These are phyloP conservation scores for Mus pahari DNA, from an alignment of 2,113 vertebrate genomes.

Conservation along the genomic window DNA sequence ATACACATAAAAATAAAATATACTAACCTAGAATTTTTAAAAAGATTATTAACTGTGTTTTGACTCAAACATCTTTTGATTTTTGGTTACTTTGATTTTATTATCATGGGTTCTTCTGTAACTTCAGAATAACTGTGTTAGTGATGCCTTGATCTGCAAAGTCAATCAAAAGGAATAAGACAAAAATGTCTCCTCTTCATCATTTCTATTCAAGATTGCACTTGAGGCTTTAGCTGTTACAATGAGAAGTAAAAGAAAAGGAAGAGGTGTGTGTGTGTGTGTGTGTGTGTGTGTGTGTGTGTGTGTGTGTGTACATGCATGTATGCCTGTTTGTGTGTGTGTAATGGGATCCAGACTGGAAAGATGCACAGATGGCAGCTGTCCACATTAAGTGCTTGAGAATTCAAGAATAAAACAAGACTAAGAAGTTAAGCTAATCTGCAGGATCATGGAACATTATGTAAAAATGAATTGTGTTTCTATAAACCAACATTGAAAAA, in stretches of 20 bases:
- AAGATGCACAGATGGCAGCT: neutral
- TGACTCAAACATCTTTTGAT: neutral
- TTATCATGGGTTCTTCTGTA: neutral
- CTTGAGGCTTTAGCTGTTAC: neutral
- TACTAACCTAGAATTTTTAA: neutral
- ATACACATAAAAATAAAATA: neutral
- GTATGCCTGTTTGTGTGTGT: no score
- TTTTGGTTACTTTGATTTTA: neutral
- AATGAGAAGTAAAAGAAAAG: neutral
- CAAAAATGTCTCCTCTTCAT: neutral
- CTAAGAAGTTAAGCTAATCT: slow-evolving; percentile 1
- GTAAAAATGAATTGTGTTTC: neutral
- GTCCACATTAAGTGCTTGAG: neutral
- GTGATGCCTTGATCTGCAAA: neutral
- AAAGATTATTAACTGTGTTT: neutral
- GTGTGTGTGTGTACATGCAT: no score
- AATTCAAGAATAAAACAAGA: neutral
- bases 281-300: no score
- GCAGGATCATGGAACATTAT: neutral
- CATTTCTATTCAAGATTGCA: neutral
- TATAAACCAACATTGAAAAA: slow-evolving; percentile 2
- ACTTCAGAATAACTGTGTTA: neutral
- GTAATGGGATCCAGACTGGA: neutral
- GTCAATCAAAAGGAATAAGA: neutral
- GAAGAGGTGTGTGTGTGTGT: neutral